A percentile compares a stretch with the other conserved stretches of the same genome.
These are phyloP conservation scores for Cryptoblepharus egeriae DNA, from an alignment of 2,797 vertebrate genomes.

Conservation along the genomic window DNA sequence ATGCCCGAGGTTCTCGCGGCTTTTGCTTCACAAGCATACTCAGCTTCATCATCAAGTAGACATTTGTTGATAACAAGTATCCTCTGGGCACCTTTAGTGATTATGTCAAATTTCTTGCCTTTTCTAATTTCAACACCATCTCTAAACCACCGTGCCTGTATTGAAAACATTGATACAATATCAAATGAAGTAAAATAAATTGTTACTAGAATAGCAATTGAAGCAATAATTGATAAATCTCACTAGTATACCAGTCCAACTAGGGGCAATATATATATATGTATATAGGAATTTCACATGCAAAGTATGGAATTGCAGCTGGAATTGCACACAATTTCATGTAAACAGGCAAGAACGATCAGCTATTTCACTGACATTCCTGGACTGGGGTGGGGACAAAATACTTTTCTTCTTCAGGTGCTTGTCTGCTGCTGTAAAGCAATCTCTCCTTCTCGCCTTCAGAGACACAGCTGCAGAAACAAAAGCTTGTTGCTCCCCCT, in stretches of 20 bases:
- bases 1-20: conserved; percentile 91
- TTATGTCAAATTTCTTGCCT: conserved; percentile 96
- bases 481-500: too few species aligned
- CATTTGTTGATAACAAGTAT: conserved; percentile 92
- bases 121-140: conserved; percentile 96
- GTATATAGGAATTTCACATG: not conserved
- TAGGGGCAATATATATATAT: not conserved
- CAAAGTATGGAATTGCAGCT: too few species aligned
- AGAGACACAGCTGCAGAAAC: too few species aligned
- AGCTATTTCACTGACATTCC: too few species aligned
- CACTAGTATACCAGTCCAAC: not conserved
- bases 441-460: too few species aligned
- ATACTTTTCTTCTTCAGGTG: too few species aligned
- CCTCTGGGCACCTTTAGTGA: conserved; percentile 88
- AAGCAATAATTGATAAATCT: not conserved
- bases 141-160: conserved; percentile 92
- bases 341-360: not conserved
- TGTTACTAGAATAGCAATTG: not conserved
- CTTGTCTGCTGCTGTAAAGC: too few species aligned
- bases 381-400: too few species aligned
- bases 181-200: not conserved
- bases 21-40: conserved; percentile 95
- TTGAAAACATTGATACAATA: conserved; percentile 47
- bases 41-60: conserved; percentile 93
- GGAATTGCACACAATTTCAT: not conserved